Percentiles rank a stretch among this genome's conserved stretches.
These are phyloP conservation scores for Basileuterus tristriatus DNA, from an alignment of 2,797 vertebrate species.

Conservation along the genomic window DNA sequence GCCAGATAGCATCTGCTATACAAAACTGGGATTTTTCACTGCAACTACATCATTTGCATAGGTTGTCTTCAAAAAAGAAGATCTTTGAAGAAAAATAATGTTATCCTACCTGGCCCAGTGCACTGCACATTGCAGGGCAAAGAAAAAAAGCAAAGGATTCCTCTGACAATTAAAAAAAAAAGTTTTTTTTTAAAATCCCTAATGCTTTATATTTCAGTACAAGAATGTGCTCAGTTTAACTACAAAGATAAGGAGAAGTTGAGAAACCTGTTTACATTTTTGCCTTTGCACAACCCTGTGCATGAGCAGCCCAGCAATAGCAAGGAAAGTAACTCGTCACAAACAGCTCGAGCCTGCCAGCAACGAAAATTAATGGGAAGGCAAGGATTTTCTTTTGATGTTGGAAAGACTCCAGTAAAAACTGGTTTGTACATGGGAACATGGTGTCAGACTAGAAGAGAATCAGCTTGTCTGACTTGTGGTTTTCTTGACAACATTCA, in stretches of 20 bases:
- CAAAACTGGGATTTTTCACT: constrained; percentile 49
- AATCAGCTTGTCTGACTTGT: constrained; percentile 89
- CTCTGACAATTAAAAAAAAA: background rate
- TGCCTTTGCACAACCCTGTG: constrained; percentile 57
- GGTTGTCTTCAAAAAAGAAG: background rate
- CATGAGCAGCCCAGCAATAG: constrained; percentile 40
- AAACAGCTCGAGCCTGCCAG: constrained; percentile 74
- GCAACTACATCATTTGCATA: constrained; percentile 23
- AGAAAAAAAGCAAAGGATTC: background rate
- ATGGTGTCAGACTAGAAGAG: constrained; percentile 86
- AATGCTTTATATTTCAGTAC: constrained; percentile 5
- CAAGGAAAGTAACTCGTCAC: constrained; percentile 54
- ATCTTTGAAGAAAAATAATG: background rate
- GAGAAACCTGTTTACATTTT: constrained; percentile 70
- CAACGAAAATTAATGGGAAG: constrained; percentile 72
- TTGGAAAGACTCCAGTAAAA: constrained; percentile 89
- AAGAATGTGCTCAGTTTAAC: constrained; percentile 3
- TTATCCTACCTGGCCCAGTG: background rate
- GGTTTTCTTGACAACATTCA: constrained; percentile 89
- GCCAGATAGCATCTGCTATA: constrained; percentile 37
- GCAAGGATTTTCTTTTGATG: constrained; percentile 79
- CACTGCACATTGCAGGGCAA: background rate
- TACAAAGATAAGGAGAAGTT: constrained; percentile 55
- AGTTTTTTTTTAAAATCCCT: fast-evolving
- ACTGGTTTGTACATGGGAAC: constrained; percentile 92